Base-by-base conservation (phyloP, 2,113 vertebrate genomes). In the Antechinus stuartii region DNA sequence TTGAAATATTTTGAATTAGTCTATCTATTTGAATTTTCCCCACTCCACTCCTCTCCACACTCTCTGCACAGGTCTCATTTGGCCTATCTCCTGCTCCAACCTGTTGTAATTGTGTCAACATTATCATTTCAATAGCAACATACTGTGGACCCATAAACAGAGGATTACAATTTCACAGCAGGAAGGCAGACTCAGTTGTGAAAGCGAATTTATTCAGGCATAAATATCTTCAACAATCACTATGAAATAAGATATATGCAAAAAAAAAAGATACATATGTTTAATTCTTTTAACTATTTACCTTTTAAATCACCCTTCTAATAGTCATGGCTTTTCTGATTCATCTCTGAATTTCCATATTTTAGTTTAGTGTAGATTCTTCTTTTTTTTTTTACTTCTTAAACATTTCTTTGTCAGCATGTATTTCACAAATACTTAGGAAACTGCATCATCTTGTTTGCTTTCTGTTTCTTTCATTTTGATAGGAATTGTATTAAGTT, bases 181-280 rank as follows among this genome's bases (percentile, higher is more conserved):
- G 50, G 26, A 95, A 95, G 57, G 93, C 52, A 68, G 24, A 5
- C 10, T 92, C 52, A 49, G 19, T 61, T 49, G 55, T 95, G 30
- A 93, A 57, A 42, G 54, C 90, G 49, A 92, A 90, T 96, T 94
- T 94, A 61, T 57, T 96, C 47, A 91, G 10, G 12, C n/a, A 52
- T 68, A 91, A 22, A 47, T 93, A 57, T 84, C 27, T 94, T 93
- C 94, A 27, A 46, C 92, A 93, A 94, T 54, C 95, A 95, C 84
- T 46, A 2, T n/a, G 16, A 95, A 96, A 93, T 94, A 95, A 96
- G 96, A 91, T 14, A 24, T 6, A 54, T 0, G 53, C 52, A 35
- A 61, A 61, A 68, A 30, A 96, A 93, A 91, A 95, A 96, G 95
- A 91, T 14, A 19, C 8, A 56, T 0, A 56, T 53, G 50, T 96